Evolutionary conservation across 1,140 invertebrate species (phyloP).

Genomic region (Danaus melanippus): DNA sequence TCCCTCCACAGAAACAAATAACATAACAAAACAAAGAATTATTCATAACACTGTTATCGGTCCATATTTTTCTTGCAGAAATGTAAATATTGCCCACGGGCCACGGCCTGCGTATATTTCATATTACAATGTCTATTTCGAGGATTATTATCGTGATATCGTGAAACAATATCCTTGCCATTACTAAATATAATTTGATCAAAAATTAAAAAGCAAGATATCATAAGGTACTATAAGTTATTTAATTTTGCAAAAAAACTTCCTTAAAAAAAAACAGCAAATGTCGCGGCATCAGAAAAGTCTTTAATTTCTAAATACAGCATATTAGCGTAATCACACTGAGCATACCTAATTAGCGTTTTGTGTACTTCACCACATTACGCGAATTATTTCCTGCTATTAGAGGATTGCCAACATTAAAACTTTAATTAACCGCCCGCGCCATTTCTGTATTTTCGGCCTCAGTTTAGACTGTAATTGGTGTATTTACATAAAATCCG

Average conservation of each 20-base stretch:
- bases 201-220: no score
- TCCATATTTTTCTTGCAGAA: no score
- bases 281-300: not conserved
- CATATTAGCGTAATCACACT: constrained; percentile 18
- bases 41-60: constrained; percentile 7
- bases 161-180: no score
- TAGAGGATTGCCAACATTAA: constrained; percentile 23
- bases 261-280: no score
- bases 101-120: no score
- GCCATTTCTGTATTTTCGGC: constrained; percentile 23
- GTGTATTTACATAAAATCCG: constrained; percentile 48
- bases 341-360: constrained; percentile 20
- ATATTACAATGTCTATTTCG: no score
- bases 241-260: no score
- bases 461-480: constrained; percentile 34
- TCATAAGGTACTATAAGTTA: no score
- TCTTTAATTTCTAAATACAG: not conserved
- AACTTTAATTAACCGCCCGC: constrained; percentile 38
- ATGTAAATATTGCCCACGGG: no score
- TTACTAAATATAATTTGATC: no score
- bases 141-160: no score
- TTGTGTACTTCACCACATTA: constrained; percentile 20
- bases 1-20: constrained; percentile 14
- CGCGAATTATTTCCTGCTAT: constrained; percentile 12
- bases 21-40: constrained; percentile 16